phyloP scores from a whole-genome alignment of 2,113 vertebrate species.

The Cynocephalus volans region DNA sequence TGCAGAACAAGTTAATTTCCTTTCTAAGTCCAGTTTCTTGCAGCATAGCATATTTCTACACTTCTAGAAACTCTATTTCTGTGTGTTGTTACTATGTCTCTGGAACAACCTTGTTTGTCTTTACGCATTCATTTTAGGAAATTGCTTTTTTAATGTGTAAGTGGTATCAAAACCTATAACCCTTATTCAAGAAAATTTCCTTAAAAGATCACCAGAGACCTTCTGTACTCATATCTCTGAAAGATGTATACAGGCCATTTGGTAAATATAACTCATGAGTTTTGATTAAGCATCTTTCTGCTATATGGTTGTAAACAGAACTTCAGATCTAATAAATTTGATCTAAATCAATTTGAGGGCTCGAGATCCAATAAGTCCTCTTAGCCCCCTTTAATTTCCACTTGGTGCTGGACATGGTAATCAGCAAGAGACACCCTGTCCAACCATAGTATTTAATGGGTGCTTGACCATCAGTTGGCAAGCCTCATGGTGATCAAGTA shows the following conservation, averaged over 20 bases:
- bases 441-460: neutral
- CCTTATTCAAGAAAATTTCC: neutral
- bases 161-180: neutral
- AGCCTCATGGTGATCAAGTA: slow-evolving; percentile 32
- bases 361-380: neutral
- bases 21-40: slow-evolving; percentile 18
- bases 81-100: neutral
- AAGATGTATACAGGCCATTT: neutral
- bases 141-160: slow-evolving; percentile 16
- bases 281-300: neutral
- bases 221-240: neutral
- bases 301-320: neutral
- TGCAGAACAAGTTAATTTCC: neutral
- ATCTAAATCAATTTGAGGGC: neutral
- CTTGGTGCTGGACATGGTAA: neutral
- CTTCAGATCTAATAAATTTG: neutral
- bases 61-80: neutral
- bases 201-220: neutral
- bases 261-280: neutral
- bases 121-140: slow-evolving; percentile 12
- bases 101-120: neutral
- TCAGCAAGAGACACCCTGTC: neutral
- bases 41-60: neutral
- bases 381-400: neutral
- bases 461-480: slow-evolving; percentile 4